Conservation (phyloP, 2,113 vertebrate genomes). For the Saguinus midas region DNA sequence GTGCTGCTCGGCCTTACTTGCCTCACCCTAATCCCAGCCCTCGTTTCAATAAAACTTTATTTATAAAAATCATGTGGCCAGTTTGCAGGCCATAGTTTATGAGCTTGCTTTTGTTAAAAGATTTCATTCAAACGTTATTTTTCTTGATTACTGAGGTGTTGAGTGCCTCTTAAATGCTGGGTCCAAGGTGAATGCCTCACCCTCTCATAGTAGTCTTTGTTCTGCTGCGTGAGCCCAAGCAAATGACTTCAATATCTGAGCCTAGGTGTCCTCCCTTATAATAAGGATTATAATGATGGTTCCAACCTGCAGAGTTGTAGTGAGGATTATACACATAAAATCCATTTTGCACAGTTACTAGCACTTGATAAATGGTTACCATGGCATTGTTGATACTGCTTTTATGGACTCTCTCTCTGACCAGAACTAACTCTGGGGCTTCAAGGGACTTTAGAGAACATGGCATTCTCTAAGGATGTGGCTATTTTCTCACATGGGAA, state of each 20-base stretch:
- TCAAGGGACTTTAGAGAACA: not conserved
- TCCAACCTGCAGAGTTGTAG: not conserved
- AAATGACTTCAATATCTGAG: not conserved
- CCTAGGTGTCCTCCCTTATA: fast-evolving
- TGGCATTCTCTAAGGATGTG: not conserved
- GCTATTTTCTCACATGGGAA: not conserved
- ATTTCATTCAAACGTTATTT: not conserved
- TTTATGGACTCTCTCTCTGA: not conserved
- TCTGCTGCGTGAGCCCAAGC: not conserved
- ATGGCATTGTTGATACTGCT: too few relatives aligned
- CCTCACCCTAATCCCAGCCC: not conserved
- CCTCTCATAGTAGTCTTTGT: not conserved
- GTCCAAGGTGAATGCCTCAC: not conserved
- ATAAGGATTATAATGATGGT: not conserved
- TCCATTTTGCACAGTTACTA: not conserved
- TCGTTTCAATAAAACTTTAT: conserved; percentile 27
- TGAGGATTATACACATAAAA: not conserved
- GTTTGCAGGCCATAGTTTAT: too few relatives aligned
- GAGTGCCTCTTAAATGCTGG: not conserved
- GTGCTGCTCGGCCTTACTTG: not conserved
- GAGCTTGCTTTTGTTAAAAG: not conserved
- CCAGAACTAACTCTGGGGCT: not conserved
- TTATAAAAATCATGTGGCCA: not conserved
- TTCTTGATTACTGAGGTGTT: not conserved
- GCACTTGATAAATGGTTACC: not conserved